Evolutionary conservation across 2,797 vertebrate species (phyloP).

Genomic region (Ctenosaura bakeri): DNA sequence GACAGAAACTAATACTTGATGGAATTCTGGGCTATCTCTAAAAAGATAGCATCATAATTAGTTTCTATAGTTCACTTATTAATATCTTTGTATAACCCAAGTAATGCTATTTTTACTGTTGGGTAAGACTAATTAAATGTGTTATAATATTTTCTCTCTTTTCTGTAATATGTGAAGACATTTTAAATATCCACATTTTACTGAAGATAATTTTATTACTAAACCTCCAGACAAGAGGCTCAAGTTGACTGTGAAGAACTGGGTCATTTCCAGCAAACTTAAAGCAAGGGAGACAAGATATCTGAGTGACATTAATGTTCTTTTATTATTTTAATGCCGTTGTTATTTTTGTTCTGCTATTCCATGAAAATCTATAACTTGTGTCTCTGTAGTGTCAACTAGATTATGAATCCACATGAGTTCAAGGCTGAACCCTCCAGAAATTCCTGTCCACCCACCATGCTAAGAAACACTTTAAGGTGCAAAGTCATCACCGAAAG

Average conservation of each 20-base stretch:
- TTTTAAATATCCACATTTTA: constrained; percentile 59
- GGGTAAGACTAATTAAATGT: constrained; percentile 70
- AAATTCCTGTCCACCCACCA: neutral
- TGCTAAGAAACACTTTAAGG: neutral
- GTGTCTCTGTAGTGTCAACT: neutral
- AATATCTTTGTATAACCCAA: constrained; percentile 60
- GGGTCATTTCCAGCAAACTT: constrained; percentile 26
- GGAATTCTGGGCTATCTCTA: constrained; percentile 45
- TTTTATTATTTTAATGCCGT: neutral
- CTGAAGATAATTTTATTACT: constrained; percentile 60
- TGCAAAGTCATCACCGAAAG: neutral
- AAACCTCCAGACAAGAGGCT: constrained; percentile 55
- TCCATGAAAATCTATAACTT: neutral
- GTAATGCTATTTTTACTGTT: constrained; percentile 56
- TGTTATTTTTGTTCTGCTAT: neutral
- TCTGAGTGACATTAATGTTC: neutral
- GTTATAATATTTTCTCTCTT: constrained; percentile 53
- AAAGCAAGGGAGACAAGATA: neutral
- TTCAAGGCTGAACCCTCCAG: neutral
- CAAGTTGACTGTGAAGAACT: constrained; percentile 38
- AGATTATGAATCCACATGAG: neutral
- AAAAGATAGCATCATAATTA: constrained; percentile 45
- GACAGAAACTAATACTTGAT: constrained; percentile 53
- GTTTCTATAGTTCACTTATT: constrained; percentile 62
- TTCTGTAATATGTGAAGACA: constrained; percentile 62